phyloP scores from a whole-genome alignment of 1,140 invertebrate genomes.

The Psix sp. region DNA sequence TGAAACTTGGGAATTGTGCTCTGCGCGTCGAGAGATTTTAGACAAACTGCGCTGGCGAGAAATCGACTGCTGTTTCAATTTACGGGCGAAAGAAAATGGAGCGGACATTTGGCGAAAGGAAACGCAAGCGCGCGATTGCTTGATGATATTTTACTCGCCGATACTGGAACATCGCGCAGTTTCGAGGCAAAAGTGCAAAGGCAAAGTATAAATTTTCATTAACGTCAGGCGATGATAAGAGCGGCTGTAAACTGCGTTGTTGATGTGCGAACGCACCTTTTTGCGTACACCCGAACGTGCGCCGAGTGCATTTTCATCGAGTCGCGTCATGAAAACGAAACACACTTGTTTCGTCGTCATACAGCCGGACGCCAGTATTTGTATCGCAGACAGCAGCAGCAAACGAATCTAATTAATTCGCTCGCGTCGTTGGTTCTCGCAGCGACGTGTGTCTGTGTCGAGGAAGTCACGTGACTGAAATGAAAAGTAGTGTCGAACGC shows the following conservation, averaged over 20 bases:
- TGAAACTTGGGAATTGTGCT: conserved; percentile 43
- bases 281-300: too few relatives aligned
- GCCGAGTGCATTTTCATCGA: too few relatives aligned
- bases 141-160: conserved; percentile 27
- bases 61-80: conserved; percentile 48
- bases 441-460: conserved; percentile 40
- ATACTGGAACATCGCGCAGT: conserved; percentile 26
- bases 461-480: conserved; percentile 61
- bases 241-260: too few relatives aligned
- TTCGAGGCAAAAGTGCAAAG: too few relatives aligned
- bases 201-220: too few relatives aligned
- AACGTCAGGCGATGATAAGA: too few relatives aligned
- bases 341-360: too few relatives aligned
- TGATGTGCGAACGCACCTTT: too few relatives aligned
- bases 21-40: conserved; percentile 20
- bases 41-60: conserved; percentile 54
- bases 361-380: too few relatives aligned
- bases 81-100: conserved; percentile 51
- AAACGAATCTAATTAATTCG: conserved; percentile 56
- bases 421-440: conserved; percentile 39
- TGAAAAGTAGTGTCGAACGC: conserved; percentile 53
- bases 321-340: too few relatives aligned
- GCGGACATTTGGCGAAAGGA: conserved; percentile 37
- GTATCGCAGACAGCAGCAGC: too few relatives aligned
- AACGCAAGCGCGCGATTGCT: conserved; percentile 11